A percentile compares a stretch with the other conserved stretches of the same genome.
Conservation (phyloP, 2,113 vertebrate species). For the Rhizomys pruinosus region DNA sequence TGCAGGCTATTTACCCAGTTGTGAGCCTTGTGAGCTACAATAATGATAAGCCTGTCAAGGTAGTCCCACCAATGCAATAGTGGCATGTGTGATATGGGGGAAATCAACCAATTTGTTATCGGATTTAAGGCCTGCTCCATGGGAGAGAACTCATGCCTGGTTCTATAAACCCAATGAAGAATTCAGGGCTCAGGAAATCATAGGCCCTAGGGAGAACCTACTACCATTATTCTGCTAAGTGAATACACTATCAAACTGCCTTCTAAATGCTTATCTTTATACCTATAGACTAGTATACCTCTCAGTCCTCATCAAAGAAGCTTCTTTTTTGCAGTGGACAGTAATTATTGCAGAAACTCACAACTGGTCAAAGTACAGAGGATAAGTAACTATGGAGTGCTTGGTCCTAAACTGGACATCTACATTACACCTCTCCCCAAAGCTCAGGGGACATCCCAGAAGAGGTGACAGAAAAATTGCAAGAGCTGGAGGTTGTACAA, state of each 20-base stretch:
- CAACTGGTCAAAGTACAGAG: not conserved
- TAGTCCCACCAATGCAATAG: not conserved
- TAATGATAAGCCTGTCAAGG: not conserved
- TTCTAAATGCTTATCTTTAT: not conserved
- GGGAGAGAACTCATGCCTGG: not conserved
- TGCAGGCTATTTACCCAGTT: not conserved
- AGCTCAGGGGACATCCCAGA: not conserved
- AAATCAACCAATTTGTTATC: not conserved
- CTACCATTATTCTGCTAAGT: not conserved
- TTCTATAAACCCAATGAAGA: not conserved
- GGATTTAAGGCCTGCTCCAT: not conserved
- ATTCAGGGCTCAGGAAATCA: not conserved
- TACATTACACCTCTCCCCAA: not conserved
- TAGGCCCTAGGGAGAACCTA: not conserved
- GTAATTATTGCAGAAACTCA: not conserved
- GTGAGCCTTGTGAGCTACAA: not conserved
- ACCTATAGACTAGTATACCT: not conserved
- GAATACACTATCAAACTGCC: not conserved
- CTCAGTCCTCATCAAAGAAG: not conserved
- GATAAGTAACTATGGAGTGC: not conserved
- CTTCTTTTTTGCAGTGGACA: not conserved
- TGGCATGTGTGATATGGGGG: not conserved
- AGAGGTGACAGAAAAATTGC: not conserved
- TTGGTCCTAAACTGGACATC: not conserved
- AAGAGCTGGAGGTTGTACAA: not conserved